phyloP scores from a whole-genome alignment of 2,888 invertebrate genomes.

The Plebejus anna region DNA sequence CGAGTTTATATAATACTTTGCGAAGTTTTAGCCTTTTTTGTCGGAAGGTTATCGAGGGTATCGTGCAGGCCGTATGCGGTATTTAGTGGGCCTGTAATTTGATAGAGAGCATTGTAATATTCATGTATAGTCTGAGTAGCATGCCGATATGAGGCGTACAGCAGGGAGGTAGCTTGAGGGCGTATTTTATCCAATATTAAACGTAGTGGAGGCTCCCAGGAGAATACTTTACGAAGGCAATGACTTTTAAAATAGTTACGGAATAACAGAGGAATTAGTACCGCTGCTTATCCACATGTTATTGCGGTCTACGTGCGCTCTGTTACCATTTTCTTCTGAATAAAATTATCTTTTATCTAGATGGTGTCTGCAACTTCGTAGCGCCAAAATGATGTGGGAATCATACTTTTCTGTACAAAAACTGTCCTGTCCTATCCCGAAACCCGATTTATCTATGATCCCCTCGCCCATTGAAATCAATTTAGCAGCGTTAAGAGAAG shows the following conservation, averaged over 20 bases:
- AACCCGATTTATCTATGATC: neutral
- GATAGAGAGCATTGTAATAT: slow-evolving; percentile 80
- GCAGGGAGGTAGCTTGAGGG: slow-evolving; percentile 62
- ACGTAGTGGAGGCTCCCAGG: slow-evolving; percentile 68
- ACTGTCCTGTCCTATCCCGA: neutral
- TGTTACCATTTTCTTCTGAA: neutral
- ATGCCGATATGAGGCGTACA: slow-evolving; percentile 79
- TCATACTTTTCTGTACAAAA: too few species aligned
- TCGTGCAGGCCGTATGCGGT: slow-evolving; percentile 52
- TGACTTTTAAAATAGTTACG: slow-evolving; percentile 70
- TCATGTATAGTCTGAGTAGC: slow-evolving; percentile 80
- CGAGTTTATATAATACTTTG: neutral
- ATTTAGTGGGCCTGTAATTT: slow-evolving; percentile 77
- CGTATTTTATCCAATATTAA: slow-evolving; percentile 79
- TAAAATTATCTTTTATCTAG: neutral
- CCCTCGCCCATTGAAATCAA: neutral
- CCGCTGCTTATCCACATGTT: neutral
- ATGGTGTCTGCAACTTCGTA: neutral
- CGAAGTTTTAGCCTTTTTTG: neutral
- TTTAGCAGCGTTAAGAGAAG: neutral
- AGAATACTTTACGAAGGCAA: slow-evolving; percentile 74
- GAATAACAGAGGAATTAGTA: slow-evolving; percentile 55
- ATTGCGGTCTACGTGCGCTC: neutral
- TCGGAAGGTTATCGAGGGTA: slow-evolving; percentile 40
- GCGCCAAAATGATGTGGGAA: too few species aligned